phyloP scores from a whole-genome alignment of 1,140 invertebrate genomes.

The Euura lappo region DNA sequence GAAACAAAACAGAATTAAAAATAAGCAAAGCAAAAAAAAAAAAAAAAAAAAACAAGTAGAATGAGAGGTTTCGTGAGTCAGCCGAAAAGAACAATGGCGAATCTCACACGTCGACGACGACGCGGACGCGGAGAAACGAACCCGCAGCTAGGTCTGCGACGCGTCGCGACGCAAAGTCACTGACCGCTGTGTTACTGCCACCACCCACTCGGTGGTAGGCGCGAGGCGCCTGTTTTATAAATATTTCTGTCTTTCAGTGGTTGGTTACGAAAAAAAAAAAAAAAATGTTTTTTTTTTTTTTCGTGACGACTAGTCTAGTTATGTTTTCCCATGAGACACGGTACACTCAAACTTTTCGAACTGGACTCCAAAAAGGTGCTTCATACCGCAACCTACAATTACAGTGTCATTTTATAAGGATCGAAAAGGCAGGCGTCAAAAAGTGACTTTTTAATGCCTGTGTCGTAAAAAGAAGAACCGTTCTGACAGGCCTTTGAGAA shows the following conservation, averaged over 20 bases:
- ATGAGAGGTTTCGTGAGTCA: background rate
- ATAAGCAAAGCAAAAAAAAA: background rate
- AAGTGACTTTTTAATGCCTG: no score
- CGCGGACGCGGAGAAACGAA: background rate
- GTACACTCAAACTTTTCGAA: background rate
- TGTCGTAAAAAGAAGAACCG: no score
- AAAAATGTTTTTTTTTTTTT: no score
- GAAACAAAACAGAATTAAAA: no score
- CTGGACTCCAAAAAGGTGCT: no score
- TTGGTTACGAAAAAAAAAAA: background rate
- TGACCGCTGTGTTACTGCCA: background rate
- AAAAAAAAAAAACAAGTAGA: background rate
- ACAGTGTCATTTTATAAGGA: no score
- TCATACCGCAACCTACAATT: no score
- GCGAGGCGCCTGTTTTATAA: background rate
- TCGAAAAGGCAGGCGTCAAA: no score
- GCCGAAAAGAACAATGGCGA: slow-evolving; percentile 4
- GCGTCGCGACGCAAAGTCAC: background rate
- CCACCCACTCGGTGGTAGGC: background rate
- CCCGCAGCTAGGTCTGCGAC: background rate
- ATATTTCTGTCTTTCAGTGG: background rate
- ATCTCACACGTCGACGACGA: background rate
- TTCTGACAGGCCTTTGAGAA: no score
- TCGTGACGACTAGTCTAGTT: no score
- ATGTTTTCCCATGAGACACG: no score